Percentiles rank a stretch among this genome's conserved stretches.
Conservation (phyloP, 2,888 invertebrate genomes). For the Exephanes ischioxanthus region DNA sequence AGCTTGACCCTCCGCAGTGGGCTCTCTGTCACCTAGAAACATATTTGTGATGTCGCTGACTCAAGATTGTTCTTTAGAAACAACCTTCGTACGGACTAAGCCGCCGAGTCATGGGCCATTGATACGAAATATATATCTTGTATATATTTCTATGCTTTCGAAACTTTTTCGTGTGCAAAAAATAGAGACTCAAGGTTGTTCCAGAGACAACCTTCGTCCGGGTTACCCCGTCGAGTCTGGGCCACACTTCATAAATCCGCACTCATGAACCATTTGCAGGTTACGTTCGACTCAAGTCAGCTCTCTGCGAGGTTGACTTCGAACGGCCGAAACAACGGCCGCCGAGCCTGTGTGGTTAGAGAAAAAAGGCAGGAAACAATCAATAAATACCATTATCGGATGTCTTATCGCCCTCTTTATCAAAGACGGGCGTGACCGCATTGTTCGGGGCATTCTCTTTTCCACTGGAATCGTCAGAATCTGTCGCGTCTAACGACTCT, state of each 20-base stretch:
- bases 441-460: background rate
- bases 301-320: conserved; percentile 38
- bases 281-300: conserved; percentile 40
- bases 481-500: background rate
- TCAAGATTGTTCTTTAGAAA: conserved; percentile 43
- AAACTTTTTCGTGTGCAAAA: background rate
- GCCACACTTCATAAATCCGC: background rate
- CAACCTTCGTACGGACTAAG: conserved; percentile 42
- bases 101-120: conserved; percentile 48
- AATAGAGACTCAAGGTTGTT: background rate
- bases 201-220: conserved; percentile 11
- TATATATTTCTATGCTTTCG: background rate
- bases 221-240: conserved; percentile 3
- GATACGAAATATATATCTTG: conserved; percentile 1
- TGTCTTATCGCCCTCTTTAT: background rate
- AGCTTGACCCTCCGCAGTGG: background rate
- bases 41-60: conserved; percentile 31
- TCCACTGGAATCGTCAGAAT: conserved; percentile 6
- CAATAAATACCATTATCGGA: background rate
- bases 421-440: background rate
- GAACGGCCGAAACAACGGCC: conserved; percentile 2
- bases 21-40: background rate
- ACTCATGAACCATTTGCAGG: conserved; percentile 6
- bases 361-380: background rate
- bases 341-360: conserved; percentile 2